Evolutionary conservation across 2,113 vertebrate species (phyloP), one percentile per base, ranked within the genome.

Genomic region (Pterocles gutturalis): DNA sequence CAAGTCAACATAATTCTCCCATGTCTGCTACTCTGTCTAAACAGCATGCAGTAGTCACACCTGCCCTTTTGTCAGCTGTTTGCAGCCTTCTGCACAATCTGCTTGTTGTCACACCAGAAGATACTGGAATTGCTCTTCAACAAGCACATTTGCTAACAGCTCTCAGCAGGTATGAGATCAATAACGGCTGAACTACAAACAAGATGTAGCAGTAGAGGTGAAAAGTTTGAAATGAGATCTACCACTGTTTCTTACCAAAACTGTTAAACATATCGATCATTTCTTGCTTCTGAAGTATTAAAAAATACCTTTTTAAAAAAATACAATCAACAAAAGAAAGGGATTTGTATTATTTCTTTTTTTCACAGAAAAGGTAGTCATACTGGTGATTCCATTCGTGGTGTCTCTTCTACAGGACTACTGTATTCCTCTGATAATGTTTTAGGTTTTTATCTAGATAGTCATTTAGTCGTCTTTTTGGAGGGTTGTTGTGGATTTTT

Each of bases 21-120:
- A 84, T 87, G 57, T 94, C 96, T 33, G 97, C 97, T 78, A 87
- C 92, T 70, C 79, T 96, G 19, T 89, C 98, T 49, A 98, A 98
- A n/a, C 98, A 97, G 8, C 58, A n/a, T 58, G 97, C 97, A 76
- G 91, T 99, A 86, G 99, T 99, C 92, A 99, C 99, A 19, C 99
- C 99, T 19, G 97, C 99, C 85, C 99, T 99, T 51, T 93, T 99
- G 81, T 98, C 98, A 2, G 99, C 99, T 21, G 72, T 99, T 87
- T 99, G 99, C 49, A 97, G 98, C 95, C 98, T 99, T 95, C 96
- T 99, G 85, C 97, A 98, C 84, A 99, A 99, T 97, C 98, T 99
- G 83, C 87, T 99, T 95, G 94, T 97, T 75, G 96, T 99, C 38
- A 93, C 98, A 95, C 98, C 99, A 38, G 87, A 98, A 85, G 99